Conservation (phyloP, 1,140 invertebrate genomes). For the Lordiphosa stackelbergi region DNA sequence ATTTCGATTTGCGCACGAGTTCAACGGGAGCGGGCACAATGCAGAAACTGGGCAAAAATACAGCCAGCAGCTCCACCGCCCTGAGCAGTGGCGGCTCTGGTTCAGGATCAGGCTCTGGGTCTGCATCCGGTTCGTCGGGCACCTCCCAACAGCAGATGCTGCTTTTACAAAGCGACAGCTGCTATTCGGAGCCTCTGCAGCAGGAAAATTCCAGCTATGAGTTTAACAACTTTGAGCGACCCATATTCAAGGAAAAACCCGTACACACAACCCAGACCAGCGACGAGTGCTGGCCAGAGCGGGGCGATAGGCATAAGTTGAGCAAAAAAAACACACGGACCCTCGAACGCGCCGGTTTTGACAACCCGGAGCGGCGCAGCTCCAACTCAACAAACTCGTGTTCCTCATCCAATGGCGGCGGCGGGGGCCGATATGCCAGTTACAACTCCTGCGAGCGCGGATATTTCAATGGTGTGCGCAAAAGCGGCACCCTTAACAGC, state of each 20-base stretch:
- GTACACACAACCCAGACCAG: constrained; percentile 19
- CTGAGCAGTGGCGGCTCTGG: constrained; percentile 23
- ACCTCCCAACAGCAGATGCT: constrained; percentile 60
- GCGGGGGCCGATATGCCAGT: constrained; percentile 39
- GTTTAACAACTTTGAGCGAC: constrained; percentile 74
- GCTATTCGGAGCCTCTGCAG: constrained; percentile 71
- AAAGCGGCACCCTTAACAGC: constrained; percentile 71
- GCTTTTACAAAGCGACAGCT: constrained; percentile 60
- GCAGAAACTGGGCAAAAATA: constrained; percentile 30
- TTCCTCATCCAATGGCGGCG: constrained; percentile 39
- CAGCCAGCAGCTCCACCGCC: constrained; percentile 21
- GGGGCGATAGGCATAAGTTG: constrained; percentile 19
- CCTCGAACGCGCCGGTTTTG: constrained; percentile 47
- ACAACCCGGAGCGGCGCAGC: constrained; percentile 61
- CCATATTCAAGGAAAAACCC: constrained; percentile 52
- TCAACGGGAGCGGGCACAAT: constrained; percentile 10
- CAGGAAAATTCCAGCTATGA: constrained; percentile 59
- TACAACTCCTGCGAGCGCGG: constrained; percentile 70
- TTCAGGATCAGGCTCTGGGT: constrained; percentile 34
- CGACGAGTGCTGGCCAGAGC: constrained; percentile 46
- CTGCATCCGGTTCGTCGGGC: constrained; percentile 35
- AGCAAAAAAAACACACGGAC: constrained; percentile 31
- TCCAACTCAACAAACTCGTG: constrained; percentile 72
- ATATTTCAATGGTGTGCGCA: constrained; percentile 58
- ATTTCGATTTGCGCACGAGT: constrained; percentile 61